Evolutionary conservation across 2,797 vertebrate genomes (phyloP), one percentile per base, ranked within the genome.

Genomic region (Poeciliopsis gracilis): DNA sequence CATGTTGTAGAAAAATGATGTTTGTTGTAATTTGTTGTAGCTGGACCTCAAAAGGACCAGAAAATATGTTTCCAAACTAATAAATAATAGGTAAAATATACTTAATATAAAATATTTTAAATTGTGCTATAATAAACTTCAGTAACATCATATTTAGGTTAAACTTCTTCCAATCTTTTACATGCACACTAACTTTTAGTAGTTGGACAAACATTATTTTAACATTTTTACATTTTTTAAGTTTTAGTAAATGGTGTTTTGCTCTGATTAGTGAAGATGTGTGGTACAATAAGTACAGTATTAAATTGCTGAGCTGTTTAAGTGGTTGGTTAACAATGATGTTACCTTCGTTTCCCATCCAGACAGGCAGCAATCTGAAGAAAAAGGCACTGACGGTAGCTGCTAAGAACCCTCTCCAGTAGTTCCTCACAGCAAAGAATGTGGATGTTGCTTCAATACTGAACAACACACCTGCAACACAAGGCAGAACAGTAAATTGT

Each of bases 341-440:
- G 25, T 82, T 86, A 99, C 98, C 98, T 96, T 99, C 98, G 1
- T 99, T 98, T 83, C 95, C 95, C 94, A 98, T 99, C 98, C 97
- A 99, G 70, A 99, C 98, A 0, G 98, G 97, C 10, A 99, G 94
- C 2, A 99, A 97, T 51, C 98, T 95, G 94, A 99, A 99, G 94
- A 99, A 98, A 94, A 99, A 99, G 90, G 98, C 98, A 66, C 98
- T 99, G 93, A 99, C 98, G 38, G 98, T 98, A 77, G 98, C 98
- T 0, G 98, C 97, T 0, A 99, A 99, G 94, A 99, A 99, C 43
- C 98, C 98, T 0, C 98, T 97, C 98, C 98, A 99, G 77, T 99
- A 99, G 93, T 99, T 99, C 80, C 98, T 96, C 87, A 99, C 98
- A 0, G 98, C 98, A 0, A 99, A 99, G 95, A 99, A 99, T 1